Base-by-base conservation (phyloP, 2,113 vertebrate species). In the Cyphomyrus discorhynchus region DNA sequence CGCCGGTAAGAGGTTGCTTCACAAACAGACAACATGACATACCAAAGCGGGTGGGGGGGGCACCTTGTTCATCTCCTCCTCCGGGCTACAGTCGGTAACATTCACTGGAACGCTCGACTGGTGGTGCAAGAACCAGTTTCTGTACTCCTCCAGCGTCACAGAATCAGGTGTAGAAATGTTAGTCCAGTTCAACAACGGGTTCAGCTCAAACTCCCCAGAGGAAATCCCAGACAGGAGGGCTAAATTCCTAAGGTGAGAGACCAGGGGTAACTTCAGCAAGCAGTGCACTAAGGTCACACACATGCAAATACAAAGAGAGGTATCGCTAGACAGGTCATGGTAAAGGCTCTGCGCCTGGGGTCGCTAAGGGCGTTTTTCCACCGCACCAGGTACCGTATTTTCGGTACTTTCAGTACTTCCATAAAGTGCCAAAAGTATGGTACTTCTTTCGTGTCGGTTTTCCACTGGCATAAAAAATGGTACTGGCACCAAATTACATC, bases 1-100 rank as follows among this genome's bases (percentile, higher is more conserved):
- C 8, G 90, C 9, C 10, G 27, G 27, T 27, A 9, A 52, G 66
- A 13, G 83, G n/a, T 47, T 19, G n/a, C 4, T 24, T 8, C 5
- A 27, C 19, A 45, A 53, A 88, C 45, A 47, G 35, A 83, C 15
- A 7, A 45, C 9, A 53, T 50, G 15, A 87, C 46, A 88, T 27
- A 87, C 5, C 35, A 47, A 86, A 24, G 62, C 45, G 24, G 19
- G 21, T 84, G 19, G 24, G 9, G 8, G n/a, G 24, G 19, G 31
- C 11, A 97, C 97, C 94, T 95, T 92, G 88, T 95, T 94, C 96
- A 98, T 95, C 91, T 96, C 95, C 0, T 93, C 91, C 89, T 97
- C 94, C 89, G 93, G 84, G 89, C 91, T 91, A 87, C 97, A 97
- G 62, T 92, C 92, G 17, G 91, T 92, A 9, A 96, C 24, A 52